Percentiles rank a stretch among this genome's conserved stretches.
These are phyloP conservation scores for Callaeas wilsoni DNA, from an alignment of 2,113 vertebrate genomes.

Conservation along the genomic window DNA sequence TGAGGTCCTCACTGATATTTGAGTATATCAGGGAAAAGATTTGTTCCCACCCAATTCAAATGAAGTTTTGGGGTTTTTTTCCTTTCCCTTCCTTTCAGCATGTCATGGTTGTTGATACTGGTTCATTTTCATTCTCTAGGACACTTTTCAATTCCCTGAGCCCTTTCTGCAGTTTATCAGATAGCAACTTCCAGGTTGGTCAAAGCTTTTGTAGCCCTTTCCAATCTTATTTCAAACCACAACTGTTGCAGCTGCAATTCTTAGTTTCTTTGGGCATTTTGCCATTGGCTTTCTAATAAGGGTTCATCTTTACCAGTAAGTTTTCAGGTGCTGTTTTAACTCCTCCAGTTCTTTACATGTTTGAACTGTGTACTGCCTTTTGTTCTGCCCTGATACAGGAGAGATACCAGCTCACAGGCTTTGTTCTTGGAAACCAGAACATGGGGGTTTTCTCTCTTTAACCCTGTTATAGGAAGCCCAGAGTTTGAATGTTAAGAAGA, in stretches of 20 bases:
- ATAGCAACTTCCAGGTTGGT: constrained; percentile 33
- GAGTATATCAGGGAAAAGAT: neutral
- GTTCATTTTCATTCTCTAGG: constrained; percentile 13
- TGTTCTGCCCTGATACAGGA: constrained; percentile 33
- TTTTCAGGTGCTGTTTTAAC: constrained; percentile 46
- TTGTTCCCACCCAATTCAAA: constrained; percentile 3
- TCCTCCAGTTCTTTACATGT: constrained; percentile 33
- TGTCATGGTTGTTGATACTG: neutral
- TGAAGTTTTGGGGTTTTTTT: neutral
- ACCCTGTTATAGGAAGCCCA: neutral
- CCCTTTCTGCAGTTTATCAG: constrained; percentile 40
- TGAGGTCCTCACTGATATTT: constrained; percentile 19
- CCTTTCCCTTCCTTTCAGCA: neutral
- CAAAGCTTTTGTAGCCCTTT: constrained; percentile 28
- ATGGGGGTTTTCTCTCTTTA: neutral
- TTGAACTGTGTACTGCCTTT: constrained; percentile 19
- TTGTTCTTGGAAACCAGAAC: constrained; percentile 45
- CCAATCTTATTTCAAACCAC: constrained; percentile 10
- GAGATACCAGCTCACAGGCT: neutral
- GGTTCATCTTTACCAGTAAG: neutral
- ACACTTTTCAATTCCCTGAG: neutral
- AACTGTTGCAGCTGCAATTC: constrained; percentile 14
- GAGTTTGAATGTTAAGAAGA: neutral
- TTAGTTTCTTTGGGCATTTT: constrained; percentile 28
- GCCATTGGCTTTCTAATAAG: constrained; percentile 27